phyloP scores from a whole-genome alignment of 2,888 invertebrate genomes.

The Eulithis testata region DNA sequence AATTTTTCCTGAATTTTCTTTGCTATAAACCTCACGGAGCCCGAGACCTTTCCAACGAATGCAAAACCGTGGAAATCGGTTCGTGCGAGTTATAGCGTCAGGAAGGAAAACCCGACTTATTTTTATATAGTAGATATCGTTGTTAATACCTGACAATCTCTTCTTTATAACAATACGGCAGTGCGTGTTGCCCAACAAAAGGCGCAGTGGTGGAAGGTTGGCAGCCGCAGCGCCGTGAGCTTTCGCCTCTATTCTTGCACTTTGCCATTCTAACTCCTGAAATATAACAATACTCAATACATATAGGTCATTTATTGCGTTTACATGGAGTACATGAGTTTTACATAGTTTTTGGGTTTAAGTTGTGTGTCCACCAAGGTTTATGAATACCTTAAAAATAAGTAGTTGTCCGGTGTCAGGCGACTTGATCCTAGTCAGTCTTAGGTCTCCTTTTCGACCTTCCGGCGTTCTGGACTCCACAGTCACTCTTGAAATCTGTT shows the following conservation, averaged over 20 bases:
- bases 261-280: slow-evolving; percentile 97
- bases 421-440: slow-evolving; percentile 96
- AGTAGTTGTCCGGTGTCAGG: slow-evolving; percentile 94
- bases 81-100: no score
- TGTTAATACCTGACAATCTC: slow-evolving; percentile 88
- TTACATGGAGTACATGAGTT: no score
- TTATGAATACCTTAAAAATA: slow-evolving; percentile 90
- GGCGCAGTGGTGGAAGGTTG: slow-evolving; percentile 92
- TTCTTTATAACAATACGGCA: slow-evolving; percentile 98
- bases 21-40: no score
- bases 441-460: slow-evolving; percentile 94
- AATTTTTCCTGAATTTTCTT: no score
- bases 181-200: slow-evolving; percentile 96
- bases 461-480: slow-evolving; percentile 97
- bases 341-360: no score
- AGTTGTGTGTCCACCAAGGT: no score
- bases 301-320: no score
- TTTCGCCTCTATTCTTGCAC: slow-evolving; percentile 96
- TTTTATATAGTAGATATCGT: no score
- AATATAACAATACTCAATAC: slow-evolving; percentile 3
- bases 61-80: no score
- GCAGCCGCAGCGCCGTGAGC: slow-evolving; percentile 81
- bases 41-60: no score
- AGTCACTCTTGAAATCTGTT: slow-evolving; percentile 94
- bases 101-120: no score